Conservation (phyloP, 2,888 invertebrate genomes). For the Campoletis raptor region DNA sequence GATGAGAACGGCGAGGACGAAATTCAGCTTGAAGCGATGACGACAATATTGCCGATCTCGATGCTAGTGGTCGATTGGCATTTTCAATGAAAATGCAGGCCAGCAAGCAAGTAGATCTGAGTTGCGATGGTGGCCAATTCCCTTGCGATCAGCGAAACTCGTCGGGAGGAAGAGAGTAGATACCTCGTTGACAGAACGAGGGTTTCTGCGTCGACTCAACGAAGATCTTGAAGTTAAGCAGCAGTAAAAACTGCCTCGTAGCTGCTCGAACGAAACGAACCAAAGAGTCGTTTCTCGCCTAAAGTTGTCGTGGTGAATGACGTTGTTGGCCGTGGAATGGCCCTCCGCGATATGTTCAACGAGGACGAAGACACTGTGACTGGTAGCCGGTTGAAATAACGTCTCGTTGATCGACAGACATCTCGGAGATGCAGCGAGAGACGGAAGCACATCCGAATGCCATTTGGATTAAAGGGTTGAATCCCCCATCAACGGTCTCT, state of each 20-base stretch:
- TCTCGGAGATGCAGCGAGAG: conserved; percentile 81
- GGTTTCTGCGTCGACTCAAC: neutral
- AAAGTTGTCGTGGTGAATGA: neutral
- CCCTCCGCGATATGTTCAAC: conserved; percentile 42
- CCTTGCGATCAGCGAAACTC: neutral
- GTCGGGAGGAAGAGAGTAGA: neutral
- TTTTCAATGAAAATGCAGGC: conserved; percentile 14
- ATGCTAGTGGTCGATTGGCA: neutral
- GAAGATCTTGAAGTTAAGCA: conserved; percentile 19
- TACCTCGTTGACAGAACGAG: conserved; percentile 17
- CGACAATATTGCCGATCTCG: neutral
- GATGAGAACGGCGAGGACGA: neutral
- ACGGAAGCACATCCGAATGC: conserved; percentile 84
- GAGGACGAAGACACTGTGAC: conserved; percentile 46
- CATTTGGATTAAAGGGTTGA: conserved; percentile 84
- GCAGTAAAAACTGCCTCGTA: neutral
- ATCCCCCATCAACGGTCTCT: conserved; percentile 84
- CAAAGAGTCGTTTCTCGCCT: neutral
- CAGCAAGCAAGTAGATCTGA: neutral
- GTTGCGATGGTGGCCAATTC: neutral
- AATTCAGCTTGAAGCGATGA: conserved; percentile 2
- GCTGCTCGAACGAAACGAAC: neutral
- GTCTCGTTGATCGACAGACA: conserved; percentile 82
- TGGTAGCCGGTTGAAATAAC: conserved; percentile 73
- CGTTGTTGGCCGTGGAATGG: neutral